Percentiles rank a stretch among this genome's conserved stretches.
These are phyloP conservation scores for Homarus gammarus DNA, from an alignment of 2,888 invertebrate species.

Conservation along the genomic window DNA sequence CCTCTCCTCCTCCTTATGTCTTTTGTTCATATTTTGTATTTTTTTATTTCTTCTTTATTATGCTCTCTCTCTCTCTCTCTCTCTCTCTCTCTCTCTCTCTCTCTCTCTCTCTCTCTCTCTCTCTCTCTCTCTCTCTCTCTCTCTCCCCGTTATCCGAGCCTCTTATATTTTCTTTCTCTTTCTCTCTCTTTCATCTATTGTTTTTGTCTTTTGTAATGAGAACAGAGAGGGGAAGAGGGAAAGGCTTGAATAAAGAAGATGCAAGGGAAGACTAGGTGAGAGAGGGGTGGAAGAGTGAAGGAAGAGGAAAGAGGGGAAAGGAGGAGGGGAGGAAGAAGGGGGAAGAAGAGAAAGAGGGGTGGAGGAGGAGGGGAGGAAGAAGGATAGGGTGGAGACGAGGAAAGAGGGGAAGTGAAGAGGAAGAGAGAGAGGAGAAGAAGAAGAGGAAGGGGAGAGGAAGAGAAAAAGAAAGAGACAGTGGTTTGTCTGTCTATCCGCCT, in stretches of 20 bases:
- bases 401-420: no score
- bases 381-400: no score
- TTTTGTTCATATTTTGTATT: not conserved
- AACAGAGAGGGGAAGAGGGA: not conserved
- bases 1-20: not conserved
- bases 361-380: no score
- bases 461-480: no score
- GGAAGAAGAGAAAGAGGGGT: not conserved
- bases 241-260: no score
- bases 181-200: constrained; percentile 22
- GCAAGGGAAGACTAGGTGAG: no score
- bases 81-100: constrained; percentile 40
- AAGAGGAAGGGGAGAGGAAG: no score
- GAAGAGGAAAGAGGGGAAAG: not conserved
- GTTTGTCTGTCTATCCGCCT: no score
- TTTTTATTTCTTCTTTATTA: constrained; percentile 21
- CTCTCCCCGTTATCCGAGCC: no score
- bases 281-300: not conserved
- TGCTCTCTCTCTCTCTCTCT: constrained; percentile 35
- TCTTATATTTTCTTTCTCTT: constrained; percentile 32
- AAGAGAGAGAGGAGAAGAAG: no score
- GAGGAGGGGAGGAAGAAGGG: not conserved
- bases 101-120: constrained; percentile 37
- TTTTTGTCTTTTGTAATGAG: not conserved
- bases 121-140: constrained; percentile 35